Evolutionary conservation across 2,797 vertebrate genomes (phyloP), one percentile per base, ranked within the genome.

Genomic region (Emys orbicularis): DNA sequence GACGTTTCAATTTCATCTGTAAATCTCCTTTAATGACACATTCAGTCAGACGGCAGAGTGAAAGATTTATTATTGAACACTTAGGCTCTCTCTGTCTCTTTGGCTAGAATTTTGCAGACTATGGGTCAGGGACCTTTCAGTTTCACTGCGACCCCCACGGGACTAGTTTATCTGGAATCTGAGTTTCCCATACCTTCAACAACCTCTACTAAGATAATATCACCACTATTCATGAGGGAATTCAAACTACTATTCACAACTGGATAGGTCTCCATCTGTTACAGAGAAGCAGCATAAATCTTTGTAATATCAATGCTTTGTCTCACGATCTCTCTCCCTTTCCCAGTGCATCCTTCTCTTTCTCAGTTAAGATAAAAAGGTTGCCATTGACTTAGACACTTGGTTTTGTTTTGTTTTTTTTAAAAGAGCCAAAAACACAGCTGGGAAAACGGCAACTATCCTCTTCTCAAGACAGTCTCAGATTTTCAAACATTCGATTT

Each of bases 51-150:
- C 47, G 47, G 88, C 90, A 87, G 89, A 96, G 68, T 89, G 95
- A 50, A 94, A 95, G 93, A 96, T 96, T 97, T 97, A 96, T 89
- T 76, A 72, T 4, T 0, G 12, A 97, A 88, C 52, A 86, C 52
- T 95, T 92, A 88, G 87, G n/a, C 12, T 84, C 86, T 93, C 81
- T 92, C 0, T 87, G 0, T 96, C 94, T 94, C 92, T 81, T 34
- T 79, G 86, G 87, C 74, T 96, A 77, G 47, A 95, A 89, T 96
- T 97, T 95, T 96, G 94, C 93, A 97, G 94, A 79, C 79, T 68
- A 19, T 44, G 81, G 86, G 84, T 95, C 87, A 96, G 65, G 52
- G 86, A 79, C 53, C 83, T 94, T 97, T 96, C 80, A 86, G 84
- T 88, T 97, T 90, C 87, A 87, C 85, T 93, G 84, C 79, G 95